Evolutionary conservation across 2,888 invertebrate species (phyloP).

Genomic region (Limulus polyphemus): DNA sequence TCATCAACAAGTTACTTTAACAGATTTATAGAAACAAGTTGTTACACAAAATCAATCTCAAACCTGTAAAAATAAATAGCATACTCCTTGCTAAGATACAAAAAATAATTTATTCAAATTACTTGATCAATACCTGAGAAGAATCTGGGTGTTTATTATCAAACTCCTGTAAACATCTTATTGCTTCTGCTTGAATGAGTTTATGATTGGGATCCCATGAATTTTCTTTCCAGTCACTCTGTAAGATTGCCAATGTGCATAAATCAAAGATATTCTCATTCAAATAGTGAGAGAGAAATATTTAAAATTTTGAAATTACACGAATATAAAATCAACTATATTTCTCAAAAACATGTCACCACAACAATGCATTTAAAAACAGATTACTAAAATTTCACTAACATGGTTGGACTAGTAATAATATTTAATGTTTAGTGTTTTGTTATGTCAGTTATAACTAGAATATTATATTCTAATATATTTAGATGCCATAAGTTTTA

Average conservation of each 20-base stretch:
- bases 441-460: no score
- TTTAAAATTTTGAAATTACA: neutral
- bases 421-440: no score
- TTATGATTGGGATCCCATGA: slow-evolving; percentile 76
- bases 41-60: no score
- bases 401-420: no score
- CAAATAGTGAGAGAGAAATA: neutral
- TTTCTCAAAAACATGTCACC: slow-evolving; percentile 5
- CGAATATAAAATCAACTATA: neutral
- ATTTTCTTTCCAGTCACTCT: slow-evolving; percentile 63
- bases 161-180: slow-evolving; percentile 54
- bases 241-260: slow-evolving; percentile 24
- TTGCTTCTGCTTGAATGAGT: slow-evolving; percentile 59
- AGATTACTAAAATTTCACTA: no score
- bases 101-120: slow-evolving; percentile 4
- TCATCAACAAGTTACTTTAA: no score
- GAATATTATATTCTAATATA: no score
- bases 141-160: slow-evolving; percentile 50
- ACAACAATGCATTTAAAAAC: no score
- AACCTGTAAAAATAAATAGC: no score
- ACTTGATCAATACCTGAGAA: slow-evolving; percentile 8
- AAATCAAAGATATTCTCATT: no score
- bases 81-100: neutral
- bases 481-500: no score
- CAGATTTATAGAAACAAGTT: no score